Conservation (phyloP, 92 coral and sea anemone genomes). For the Umimayanthus kanabou region DNA sequence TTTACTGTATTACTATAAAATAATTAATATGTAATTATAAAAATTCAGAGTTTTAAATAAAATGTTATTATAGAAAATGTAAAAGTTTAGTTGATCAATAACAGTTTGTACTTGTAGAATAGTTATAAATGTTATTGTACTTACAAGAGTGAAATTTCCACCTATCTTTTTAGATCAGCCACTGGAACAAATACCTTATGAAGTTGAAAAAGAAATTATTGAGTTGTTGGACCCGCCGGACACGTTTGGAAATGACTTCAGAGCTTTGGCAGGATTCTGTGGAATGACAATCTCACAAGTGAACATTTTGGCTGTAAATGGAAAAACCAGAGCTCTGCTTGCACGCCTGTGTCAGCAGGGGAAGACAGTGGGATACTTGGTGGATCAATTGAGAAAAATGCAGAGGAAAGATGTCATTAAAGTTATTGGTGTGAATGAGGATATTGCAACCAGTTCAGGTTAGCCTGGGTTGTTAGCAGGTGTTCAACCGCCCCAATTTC, state of each 20-base stretch:
- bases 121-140: too few relatives aligned
- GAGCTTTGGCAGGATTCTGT: conserved; percentile 24
- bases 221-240: conserved; percentile 3
- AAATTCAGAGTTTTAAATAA: too few relatives aligned
- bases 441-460: conserved; percentile 5
- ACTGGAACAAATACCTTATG: conserved; percentile 25
- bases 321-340: conserved; percentile 16
- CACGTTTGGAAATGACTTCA: background rate
- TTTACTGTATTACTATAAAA: too few relatives aligned
- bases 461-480: background rate
- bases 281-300: background rate
- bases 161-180: conserved; percentile 12
- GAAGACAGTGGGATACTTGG: conserved; percentile 30
- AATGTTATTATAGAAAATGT: too few relatives aligned
- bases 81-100: too few relatives aligned
- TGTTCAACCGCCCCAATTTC: too few relatives aligned
- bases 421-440: conserved; percentile 9
- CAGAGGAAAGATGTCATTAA: conserved; percentile 24
- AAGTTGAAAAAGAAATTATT: background rate
- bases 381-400: conserved; percentile 1
- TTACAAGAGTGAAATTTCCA: background rate
- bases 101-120: too few relatives aligned
- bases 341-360: background rate
- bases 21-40: too few relatives aligned
- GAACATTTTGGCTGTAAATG: background rate